These are phyloP conservation scores for Nerophis lumbriciformis DNA, from an alignment of 2,113 vertebrate genomes.

Conservation along the genomic window DNA sequence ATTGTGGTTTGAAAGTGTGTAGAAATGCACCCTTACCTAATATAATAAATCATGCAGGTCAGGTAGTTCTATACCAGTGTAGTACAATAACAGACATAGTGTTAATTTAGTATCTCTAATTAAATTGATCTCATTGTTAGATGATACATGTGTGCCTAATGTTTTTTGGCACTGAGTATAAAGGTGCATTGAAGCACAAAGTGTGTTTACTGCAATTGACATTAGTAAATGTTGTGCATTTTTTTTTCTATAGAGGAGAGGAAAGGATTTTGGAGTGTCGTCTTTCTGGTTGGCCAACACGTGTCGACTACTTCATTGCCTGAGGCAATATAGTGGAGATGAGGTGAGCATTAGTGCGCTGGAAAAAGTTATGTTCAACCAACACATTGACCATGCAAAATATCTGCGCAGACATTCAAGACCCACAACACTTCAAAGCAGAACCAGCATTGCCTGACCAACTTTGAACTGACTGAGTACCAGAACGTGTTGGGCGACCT, in stretches of 20 bases:
- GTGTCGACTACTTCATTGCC: conserved; percentile 85
- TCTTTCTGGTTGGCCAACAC: conserved; percentile 98
- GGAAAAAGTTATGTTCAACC: not conserved
- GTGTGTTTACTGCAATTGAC: not conserved
- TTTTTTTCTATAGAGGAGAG: conserved; percentile 77
- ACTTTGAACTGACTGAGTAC: conserved; percentile 95
- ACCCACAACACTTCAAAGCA: conserved; percentile 87
- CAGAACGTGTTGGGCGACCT: conserved; percentile 89
- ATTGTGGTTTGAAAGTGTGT: no score
- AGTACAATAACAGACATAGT: no score
- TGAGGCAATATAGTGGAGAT: conserved; percentile 96
- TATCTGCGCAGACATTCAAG: conserved; percentile 65
- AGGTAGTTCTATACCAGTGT: no score
- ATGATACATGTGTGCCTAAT: no score
- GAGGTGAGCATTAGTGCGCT: conserved; percentile 69
- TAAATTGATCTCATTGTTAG: no score
- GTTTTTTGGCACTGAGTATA: not conserved
- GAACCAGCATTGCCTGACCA: conserved; percentile 90
- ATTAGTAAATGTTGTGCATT: not conserved
- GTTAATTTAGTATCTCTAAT: no score
- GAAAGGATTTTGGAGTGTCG: conserved; percentile 85
- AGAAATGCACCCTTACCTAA: no score
- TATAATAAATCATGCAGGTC: no score
- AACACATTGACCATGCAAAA: conserved; percentile 3
- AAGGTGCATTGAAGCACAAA: no score